Conservation (phyloP, 2,888 invertebrate species). For the Biston stratarius region DNA sequence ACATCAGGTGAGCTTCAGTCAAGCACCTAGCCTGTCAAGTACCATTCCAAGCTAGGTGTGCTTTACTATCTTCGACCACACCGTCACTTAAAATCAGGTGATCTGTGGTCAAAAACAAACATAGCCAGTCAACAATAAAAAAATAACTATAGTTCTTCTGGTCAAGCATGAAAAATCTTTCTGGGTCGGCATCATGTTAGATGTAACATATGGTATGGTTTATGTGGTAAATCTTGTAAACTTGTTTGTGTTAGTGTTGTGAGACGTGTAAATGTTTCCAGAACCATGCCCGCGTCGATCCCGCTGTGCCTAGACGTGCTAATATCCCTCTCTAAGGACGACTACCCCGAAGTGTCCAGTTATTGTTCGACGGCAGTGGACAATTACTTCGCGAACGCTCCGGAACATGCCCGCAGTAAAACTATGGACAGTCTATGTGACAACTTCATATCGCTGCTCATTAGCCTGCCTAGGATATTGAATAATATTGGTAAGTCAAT, state of each 20-base stretch:
- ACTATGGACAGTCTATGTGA: constrained; percentile 86
- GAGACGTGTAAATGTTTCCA: constrained; percentile 47
- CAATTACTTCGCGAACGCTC: constrained; percentile 57
- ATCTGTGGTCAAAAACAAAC: too few relatives aligned
- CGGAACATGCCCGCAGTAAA: constrained; percentile 62
- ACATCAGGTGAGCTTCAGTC: too few relatives aligned
- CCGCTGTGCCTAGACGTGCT: constrained; percentile 89
- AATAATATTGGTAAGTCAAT: constrained; percentile 84
- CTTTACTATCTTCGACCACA: too few relatives aligned
- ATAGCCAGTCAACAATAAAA: too few relatives aligned
- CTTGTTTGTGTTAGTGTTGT: not conserved
- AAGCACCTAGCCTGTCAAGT: too few relatives aligned
- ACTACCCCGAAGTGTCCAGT: constrained; percentile 80
- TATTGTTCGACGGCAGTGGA: constrained; percentile 74
- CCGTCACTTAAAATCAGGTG: too few relatives aligned
- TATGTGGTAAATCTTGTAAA: too few relatives aligned
- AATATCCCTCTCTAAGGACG: constrained; percentile 90
- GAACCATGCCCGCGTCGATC: constrained; percentile 88
- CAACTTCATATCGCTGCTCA: constrained; percentile 86
- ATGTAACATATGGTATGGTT: too few relatives aligned
- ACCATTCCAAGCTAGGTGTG: too few relatives aligned
- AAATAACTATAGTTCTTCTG: too few relatives aligned
- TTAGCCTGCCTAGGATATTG: constrained; percentile 88
- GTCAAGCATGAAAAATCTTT: too few relatives aligned
- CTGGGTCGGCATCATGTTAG: too few relatives aligned